These are phyloP conservation scores for Syncerus caffer DNA, from an alignment of 2,797 vertebrate genomes.

Conservation along the genomic window DNA sequence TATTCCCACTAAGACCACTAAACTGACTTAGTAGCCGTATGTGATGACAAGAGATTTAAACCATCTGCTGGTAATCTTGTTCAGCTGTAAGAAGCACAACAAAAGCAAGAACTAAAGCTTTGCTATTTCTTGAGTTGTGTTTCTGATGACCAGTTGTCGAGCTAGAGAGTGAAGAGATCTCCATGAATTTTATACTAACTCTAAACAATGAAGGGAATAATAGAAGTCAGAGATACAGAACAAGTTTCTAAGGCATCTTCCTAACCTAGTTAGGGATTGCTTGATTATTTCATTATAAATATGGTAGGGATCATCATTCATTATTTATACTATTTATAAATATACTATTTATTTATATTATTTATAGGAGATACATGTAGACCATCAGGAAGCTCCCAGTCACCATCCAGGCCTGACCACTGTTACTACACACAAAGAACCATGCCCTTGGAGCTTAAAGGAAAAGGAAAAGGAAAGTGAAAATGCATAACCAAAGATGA, in stretches of 20 bases:
- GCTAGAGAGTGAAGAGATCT: neutral
- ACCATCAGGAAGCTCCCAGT: fast-evolving
- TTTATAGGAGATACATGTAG: fast-evolving
- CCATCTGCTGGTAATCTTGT: neutral
- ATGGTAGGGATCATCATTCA: fast-evolving
- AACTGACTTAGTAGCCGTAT: fast-evolving
- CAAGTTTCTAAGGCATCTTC: neutral
- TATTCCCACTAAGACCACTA: neutral
- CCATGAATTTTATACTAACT: neutral
- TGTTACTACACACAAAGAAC: neutral
- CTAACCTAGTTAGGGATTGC: neutral
- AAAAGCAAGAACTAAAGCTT: neutral
- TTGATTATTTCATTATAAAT: neutral
- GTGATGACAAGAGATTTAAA: neutral
- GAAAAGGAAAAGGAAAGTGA: neutral
- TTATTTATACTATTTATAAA: neutral
- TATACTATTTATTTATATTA: neutral
- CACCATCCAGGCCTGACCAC: neutral
- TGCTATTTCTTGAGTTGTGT: neutral
- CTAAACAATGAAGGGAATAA: neutral
- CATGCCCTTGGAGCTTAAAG: neutral
- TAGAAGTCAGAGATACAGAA: neutral
- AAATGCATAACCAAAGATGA: neutral
- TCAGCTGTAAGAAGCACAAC: neutral
- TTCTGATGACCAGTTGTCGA: neutral